Base-by-base conservation (phyloP, 2,113 vertebrate genomes). In the Cynocephalus volans region DNA sequence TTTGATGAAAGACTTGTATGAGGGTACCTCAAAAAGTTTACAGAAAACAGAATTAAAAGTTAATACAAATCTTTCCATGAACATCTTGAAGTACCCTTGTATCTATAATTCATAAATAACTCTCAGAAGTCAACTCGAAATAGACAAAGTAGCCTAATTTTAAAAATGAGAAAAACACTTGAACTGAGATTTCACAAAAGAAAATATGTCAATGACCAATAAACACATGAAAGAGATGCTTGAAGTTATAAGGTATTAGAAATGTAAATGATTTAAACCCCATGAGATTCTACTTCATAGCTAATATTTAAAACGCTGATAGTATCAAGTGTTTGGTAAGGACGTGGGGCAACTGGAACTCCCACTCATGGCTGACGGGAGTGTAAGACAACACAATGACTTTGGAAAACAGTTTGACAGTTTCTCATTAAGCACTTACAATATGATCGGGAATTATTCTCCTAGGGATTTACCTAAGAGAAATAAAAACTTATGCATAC, bases 171-270 rank as follows among this genome's bases (percentile, higher is more conserved):
- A 36, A 95, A 95, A 76, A 90, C 8, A 58, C 36, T 50, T 60
- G 24, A 72, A 72, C 17, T 79, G 28, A 88, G 26, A 54, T 83
- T 95, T 93, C 67, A 95, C 58, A 83, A 80, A 83, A 62, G 18
- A 7, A 93, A 86, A 45, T 36, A 58, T 54, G 72, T 54, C 15
- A 33, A 21, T 64, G 24, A 9, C n/a, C 31, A 92, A 85, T 41
- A 82, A 60, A 21, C 33, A 87, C 33, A 54, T 48, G 7, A 79
- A 92, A 81, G 80, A 75, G 17, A 19, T 64, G 8, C 1, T 41
- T 8, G 45, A 77, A 75, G 45, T 24, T 52, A 36, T 52, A 45
- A 21, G 41, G 62, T 15, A 48, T 64, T 28, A 84, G 36, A 85
- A 50, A 58, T 21, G 0, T 26, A 65, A 56, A 56, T 62, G 75